A percentile compares a stretch with the other conserved stretches of the same genome.
Evolutionary conservation across 2,888 invertebrate species (phyloP).

Genomic region (Cinara cedri): DNA sequence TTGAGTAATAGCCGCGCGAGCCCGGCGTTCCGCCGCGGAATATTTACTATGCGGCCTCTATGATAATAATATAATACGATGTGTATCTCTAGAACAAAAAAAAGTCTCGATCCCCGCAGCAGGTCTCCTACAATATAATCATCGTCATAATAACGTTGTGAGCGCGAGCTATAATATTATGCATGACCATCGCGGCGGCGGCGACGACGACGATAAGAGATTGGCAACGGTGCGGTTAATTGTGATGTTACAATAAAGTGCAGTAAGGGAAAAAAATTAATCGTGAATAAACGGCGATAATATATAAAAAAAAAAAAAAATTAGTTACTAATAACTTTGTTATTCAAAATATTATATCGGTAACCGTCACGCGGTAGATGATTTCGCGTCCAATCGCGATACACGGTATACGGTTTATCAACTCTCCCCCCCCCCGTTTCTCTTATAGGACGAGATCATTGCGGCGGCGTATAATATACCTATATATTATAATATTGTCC

Average conservation of each 20-base stretch:
- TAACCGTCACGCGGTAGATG: too few relatives aligned
- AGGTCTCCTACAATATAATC: too few relatives aligned
- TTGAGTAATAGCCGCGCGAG: constrained; percentile 14
- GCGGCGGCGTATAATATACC: neutral
- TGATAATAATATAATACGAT: too few relatives aligned
- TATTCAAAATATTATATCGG: neutral
- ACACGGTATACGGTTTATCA: too few relatives aligned
- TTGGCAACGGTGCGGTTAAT: neutral
- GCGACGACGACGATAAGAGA: neutral
- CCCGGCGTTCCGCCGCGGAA: neutral
- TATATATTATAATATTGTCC: neutral
- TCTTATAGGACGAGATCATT: neutral
- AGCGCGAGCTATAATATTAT: too few relatives aligned
- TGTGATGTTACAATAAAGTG: too few relatives aligned
- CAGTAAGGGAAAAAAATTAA: neutral
- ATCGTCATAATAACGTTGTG: too few relatives aligned
- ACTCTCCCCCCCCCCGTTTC: too few relatives aligned
- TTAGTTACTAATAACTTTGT: neutral
- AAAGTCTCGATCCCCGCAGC: too few relatives aligned
- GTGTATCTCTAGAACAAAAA: too few relatives aligned
- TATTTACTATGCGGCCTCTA: neutral
- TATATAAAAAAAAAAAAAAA: neutral
- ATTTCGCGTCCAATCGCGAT: too few relatives aligned
- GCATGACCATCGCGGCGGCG: too few relatives aligned
- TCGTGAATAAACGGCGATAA: neutral